Evolutionary conservation across 2,113 vertebrate species (phyloP).

Genomic region (Phocoena sinus): DNA sequence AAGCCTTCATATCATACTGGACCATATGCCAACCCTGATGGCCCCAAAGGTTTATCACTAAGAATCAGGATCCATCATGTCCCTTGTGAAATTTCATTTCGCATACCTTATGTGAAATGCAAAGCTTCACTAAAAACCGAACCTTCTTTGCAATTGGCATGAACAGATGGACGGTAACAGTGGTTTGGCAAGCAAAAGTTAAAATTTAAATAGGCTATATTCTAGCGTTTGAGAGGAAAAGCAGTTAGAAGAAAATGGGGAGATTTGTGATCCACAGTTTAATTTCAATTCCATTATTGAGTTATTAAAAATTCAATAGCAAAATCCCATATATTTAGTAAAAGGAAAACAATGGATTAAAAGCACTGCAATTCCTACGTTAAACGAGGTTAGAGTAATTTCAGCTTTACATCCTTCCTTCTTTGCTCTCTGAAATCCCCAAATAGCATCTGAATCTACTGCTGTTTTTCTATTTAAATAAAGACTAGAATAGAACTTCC

Average conservation of each 20-base stretch:
- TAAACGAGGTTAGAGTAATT: slow-evolving; percentile 45
- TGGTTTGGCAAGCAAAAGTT: slow-evolving; percentile 83
- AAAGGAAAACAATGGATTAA: slow-evolving; percentile 46
- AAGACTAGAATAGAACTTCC: slow-evolving; percentile 33
- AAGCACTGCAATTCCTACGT: slow-evolving; percentile 32
- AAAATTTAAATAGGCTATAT: slow-evolving; percentile 81
- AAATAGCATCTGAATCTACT: slow-evolving; percentile 32
- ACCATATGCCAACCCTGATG: slow-evolving; percentile 98
- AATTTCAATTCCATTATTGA: slow-evolving; percentile 76
- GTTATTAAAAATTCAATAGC: slow-evolving; percentile 73
- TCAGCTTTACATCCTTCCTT: slow-evolving; percentile 42
- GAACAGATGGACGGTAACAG: slow-evolving; percentile 92
- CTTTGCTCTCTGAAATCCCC: slow-evolving; percentile 32
- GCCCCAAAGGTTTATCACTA: slow-evolving; percentile 91
- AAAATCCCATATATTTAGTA: slow-evolving; percentile 37
- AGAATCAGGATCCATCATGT: slow-evolving; percentile 91
- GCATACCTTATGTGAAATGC: slow-evolving; percentile 86
- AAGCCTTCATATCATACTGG: slow-evolving; percentile 93
- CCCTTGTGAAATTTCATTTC: slow-evolving; percentile 87
- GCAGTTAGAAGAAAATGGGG: slow-evolving; percentile 72
- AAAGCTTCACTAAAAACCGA: slow-evolving; percentile 83
- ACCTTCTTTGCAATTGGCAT: slow-evolving; percentile 88
- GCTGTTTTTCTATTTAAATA: slow-evolving; percentile 49
- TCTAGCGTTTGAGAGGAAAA: slow-evolving; percentile 74
- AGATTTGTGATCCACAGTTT: slow-evolving; percentile 66